Evolutionary conservation across 2,888 invertebrate genomes (phyloP).

Genomic region (Parnassius mnemosyne): DNA sequence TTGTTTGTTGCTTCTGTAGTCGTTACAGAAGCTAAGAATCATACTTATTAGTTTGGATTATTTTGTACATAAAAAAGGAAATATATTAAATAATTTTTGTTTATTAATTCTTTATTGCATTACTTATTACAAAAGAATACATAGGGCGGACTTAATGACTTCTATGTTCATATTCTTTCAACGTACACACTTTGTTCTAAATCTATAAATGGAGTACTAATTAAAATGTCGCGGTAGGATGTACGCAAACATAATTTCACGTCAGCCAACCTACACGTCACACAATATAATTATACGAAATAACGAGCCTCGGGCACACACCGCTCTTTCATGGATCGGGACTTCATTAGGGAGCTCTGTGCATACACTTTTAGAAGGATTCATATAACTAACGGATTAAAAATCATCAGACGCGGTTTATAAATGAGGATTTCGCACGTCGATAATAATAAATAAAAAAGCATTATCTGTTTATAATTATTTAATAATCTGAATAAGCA

Average conservation of each 20-base stretch:
- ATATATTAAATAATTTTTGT: too few species aligned
- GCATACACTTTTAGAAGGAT: conserved; percentile 2
- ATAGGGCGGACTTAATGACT: too few species aligned
- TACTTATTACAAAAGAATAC: too few species aligned
- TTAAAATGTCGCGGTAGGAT: conserved; percentile 5
- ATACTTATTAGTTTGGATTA: too few species aligned
- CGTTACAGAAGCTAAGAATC: too few species aligned
- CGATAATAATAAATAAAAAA: too few species aligned
- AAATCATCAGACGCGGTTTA: neutral
- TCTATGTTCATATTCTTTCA: neutral
- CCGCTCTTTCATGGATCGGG: conserved; percentile 6
- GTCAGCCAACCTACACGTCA: neutral
- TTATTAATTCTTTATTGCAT: too few species aligned
- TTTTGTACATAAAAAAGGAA: too few species aligned
- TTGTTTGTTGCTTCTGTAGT: too few species aligned
- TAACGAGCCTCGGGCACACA: conserved; percentile 1
- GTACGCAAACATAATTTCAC: conserved; percentile 1
- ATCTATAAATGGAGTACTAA: conserved; percentile 6
- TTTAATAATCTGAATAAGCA: too few species aligned
- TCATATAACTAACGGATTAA: too few species aligned
- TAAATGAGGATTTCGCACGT: neutral
- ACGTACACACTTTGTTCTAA: conserved; percentile 1
- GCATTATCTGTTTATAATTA: too few species aligned
- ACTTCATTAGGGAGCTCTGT: conserved; percentile 16
- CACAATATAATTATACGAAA: conserved; percentile 16